phyloP scores from a whole-genome alignment of 2,113 vertebrate species.

The Sinocyclocheilus grahami region DNA sequence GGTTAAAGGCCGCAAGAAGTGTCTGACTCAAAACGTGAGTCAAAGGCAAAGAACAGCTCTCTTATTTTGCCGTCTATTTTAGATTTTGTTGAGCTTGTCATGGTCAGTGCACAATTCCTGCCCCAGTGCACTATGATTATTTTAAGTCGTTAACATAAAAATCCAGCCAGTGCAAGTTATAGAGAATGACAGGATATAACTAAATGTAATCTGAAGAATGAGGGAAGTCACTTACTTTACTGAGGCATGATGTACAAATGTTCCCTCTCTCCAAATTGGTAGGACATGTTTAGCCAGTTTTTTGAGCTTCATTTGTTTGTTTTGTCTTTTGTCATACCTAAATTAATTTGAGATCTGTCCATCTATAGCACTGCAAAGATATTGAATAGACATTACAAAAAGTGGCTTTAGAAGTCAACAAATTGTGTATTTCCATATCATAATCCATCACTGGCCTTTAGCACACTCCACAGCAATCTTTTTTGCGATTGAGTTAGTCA shows the following conservation, averaged over 20 bases:
- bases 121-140: conserved; percentile 41
- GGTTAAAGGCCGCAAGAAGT: not conserved
- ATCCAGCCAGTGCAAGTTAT: conserved; percentile 36
- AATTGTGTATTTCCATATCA: not conserved
- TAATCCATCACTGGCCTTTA: not conserved
- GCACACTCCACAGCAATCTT: not conserved
- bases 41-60: not conserved
- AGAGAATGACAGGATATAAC: conserved; percentile 37
- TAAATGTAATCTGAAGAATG: conserved; percentile 32
- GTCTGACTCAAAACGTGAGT: conserved; percentile 42
- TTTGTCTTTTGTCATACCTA: not conserved
- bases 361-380: no score
- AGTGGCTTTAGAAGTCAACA: not conserved
- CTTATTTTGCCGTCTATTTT: conserved; percentile 5
- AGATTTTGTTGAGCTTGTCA: conserved; percentile 9
- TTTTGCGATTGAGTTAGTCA: not conserved
- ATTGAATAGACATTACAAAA: not conserved
- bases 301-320: not conserved
- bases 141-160: conserved; percentile 49
- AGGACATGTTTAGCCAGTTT: not conserved
- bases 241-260: not conserved
- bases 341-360: no score
- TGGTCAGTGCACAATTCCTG: conserved; percentile 46
- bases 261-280: not conserved
- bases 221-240: not conserved